Base-by-base conservation (phyloP, 2,797 vertebrate species). In the Phoxinus dragarum region DNA sequence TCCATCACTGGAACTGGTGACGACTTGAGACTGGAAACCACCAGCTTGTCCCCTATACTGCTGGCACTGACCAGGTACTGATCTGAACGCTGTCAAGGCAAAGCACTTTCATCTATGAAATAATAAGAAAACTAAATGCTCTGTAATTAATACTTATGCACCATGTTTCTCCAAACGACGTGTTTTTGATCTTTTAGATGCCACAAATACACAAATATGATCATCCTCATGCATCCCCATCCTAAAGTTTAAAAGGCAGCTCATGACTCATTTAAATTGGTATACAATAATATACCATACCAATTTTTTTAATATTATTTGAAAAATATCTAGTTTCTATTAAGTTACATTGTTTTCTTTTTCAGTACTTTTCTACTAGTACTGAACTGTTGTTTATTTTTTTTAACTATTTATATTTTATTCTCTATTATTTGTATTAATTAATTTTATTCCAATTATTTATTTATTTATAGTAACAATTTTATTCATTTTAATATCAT, bases 61-160 rank as follows among this genome's bases (percentile, higher is more conserved):
- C 98, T 98, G 81, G 98, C 96, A 69, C 95, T 97, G 87, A 97
- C 97, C 90, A 99, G 91, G 93, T 97, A 98, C 92, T 97, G 97
- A 91, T 98, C 98, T 99, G 93, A 92, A 86, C 92, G 89, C 92
- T 14, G 95, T 96, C 93, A 90, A 94, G 93, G 92, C 7, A 80
- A 68, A 69, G 40, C 19, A 1, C 68, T 77, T 40, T 56, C 23
- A 52, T 72, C 27, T 7, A 66, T 66, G 23, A 10, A 40, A 40
- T 47, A 64, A 68, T 17, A 66, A 31, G 38, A 36, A 44, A n/a
- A 36, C 7, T 36, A 68, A 38, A n/a, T 19, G 9, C 5, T 19
- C 6, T 23, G 11, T 5, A 16, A 80, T 80, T 38, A 52, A 69
- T 69, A 52, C 34, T 14, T 12, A 34, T 19, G 10, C 1, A 36